Base-by-base conservation (phyloP, 2,888 invertebrate genomes). In the Mellilla xanthometata region DNA sequence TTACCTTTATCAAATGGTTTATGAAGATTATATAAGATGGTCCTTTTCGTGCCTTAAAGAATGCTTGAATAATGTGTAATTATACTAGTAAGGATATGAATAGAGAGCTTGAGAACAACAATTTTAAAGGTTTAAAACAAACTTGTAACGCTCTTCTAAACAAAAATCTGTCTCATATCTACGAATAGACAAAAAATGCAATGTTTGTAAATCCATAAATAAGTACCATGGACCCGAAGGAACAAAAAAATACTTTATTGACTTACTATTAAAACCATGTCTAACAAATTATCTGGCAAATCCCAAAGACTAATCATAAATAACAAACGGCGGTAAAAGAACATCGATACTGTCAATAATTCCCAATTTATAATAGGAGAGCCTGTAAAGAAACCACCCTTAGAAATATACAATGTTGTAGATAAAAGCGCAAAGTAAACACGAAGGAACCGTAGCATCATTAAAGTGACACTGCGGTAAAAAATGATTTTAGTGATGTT, bases 371-470 rank as follows among this genome's bases (percentile, higher is more conserved):
- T 15, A 44, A 70, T 65, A 72, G 66, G 60, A 62, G 48, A 49
- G 76, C 81, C 79, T 81, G 80, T 73, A 85, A 83, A 82, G 77
- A 75, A 67, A 76, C 79, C 80, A 76, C 84, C 83, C 83, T 63
- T 70, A 60, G 59, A 60, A 48, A 55, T 27, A 23, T 51, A 83
- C 79, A 86, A 81, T 71, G 74, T 67, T 66, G 73, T 72, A 77
- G 79, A 85, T 79, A 84, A 82, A 75, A 70, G 74, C 66, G 70
- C 72, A 79, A 77, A 65, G 81, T 86, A 87, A 88, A 87, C 82
- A 86, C 53, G 70, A 71, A 75, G 69, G 65, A 72, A 68, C 71
- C 68, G 67, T 52, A 49, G 43, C 62, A 67, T 85, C 83, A 82
- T 87, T 84, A 86, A 79, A 84, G 61, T 69, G 81, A 84, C 74